Evolutionary conservation across 1,140 invertebrate species (phyloP).

Genomic region (Diachasma alloeum): DNA sequence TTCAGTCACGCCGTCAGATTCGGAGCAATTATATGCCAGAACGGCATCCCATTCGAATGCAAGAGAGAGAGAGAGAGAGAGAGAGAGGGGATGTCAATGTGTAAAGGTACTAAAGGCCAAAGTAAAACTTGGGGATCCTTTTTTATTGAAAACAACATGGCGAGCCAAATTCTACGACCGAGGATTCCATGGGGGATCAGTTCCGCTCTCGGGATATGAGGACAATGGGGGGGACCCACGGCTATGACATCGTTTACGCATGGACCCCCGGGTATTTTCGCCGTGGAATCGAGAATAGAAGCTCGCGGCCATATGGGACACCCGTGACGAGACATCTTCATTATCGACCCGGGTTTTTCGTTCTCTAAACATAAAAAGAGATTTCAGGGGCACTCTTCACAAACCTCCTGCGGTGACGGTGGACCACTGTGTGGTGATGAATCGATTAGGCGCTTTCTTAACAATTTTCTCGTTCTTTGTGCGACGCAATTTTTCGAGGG

Average conservation of each 20-base stretch:
- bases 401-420: constrained; percentile 10
- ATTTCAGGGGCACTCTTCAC: neutral
- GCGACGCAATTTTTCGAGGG: neutral
- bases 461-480: constrained; percentile 1
- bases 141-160: constrained; percentile 6
- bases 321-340: constrained; percentile 57
- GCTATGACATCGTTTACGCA: constrained; percentile 57
- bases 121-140: neutral
- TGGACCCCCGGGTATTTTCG: constrained; percentile 47
- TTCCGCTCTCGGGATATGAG: constrained; percentile 43
- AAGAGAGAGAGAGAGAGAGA: neutral
- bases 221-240: constrained; percentile 27
- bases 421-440: constrained; percentile 29
- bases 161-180: neutral
- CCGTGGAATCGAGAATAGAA: constrained; percentile 44
- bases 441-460: constrained; percentile 37
- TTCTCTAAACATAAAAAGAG: neutral
- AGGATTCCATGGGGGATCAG: constrained; percentile 49
- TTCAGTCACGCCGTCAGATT: neutral
- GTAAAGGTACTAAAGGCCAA: neutral
- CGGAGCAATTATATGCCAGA: neutral
- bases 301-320: constrained; percentile 39
- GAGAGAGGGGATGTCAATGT: neutral
- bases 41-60: neutral
- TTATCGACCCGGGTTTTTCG: constrained; percentile 35